Conservation (phyloP, 2,888 invertebrate species). For the Punctoribates punctum region DNA sequence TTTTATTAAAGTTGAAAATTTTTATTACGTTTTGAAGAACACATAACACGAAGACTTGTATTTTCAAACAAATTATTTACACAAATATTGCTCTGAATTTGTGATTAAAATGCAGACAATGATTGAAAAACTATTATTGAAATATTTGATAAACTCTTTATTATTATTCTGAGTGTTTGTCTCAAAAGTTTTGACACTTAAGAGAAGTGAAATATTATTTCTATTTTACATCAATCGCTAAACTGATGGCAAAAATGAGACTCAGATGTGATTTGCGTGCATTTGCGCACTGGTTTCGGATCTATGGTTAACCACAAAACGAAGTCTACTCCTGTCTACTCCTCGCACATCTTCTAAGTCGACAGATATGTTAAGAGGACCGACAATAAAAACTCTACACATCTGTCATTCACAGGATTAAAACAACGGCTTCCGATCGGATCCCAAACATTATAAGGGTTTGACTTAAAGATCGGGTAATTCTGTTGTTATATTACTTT, state of each 20-base stretch:
- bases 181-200: constrained; percentile 17
- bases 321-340: background rate
- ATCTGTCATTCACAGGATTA: constrained; percentile 19
- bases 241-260: background rate
- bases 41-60: background rate
- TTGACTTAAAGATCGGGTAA: background rate
- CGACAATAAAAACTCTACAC: constrained; percentile 12
- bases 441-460: background rate
- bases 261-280: background rate
- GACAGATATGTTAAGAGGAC: constrained; percentile 33
- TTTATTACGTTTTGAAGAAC: constrained; percentile 11
- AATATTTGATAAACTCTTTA: background rate
- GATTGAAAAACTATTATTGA: background rate
- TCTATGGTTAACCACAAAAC: constrained; percentile 31
- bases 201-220: background rate
- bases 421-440: constrained; percentile 1
- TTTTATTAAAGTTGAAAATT: background rate
- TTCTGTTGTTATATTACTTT: background rate
- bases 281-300: constrained; percentile 12
- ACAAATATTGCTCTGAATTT: background rate
- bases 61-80: background rate
- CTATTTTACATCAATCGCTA: constrained; percentile 8
- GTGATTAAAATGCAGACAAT: background rate
- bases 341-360: background rate
- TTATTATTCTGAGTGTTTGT: background rate